Evolutionary conservation across 1,140 invertebrate species (phyloP), one percentile per base, ranked within the genome.

Genomic region (Magallana ariakensis): DNA sequence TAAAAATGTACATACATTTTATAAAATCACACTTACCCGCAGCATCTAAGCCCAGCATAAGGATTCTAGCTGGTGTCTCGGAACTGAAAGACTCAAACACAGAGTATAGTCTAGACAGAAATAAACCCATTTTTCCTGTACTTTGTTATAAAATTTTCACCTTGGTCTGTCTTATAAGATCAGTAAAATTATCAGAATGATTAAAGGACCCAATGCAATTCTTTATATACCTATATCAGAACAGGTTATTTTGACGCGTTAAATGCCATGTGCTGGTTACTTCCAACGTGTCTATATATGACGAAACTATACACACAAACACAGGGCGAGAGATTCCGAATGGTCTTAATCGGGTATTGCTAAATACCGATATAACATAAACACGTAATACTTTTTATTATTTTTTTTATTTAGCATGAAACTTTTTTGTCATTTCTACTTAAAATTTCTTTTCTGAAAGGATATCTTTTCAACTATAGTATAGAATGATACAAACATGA

Each of bases 31-130:
- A 57, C 56, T 70, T 86, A 92, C 93, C 93, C 87, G 93, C 93
- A 83, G 91, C 91, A 87, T 94, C 93, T 80, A 94, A 83, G 60
- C 93, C 93, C 8, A 94, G 85, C 91, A 94, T 91, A 10, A 94
- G 83, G 83, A 94, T 93, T 82, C 93, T 85, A 53, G 92, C 87
- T 4, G 91, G 89, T 19, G 84, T 82, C 13, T 84, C 87, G 55
- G 33, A 87, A 55, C 88, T 91, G 60, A 93, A 92, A 10, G 85
- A 33, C 10, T 80, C 66, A 62, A 90, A 86, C 3, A 87, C 83
- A 54, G 91, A 88, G 5, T 84, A 81, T 33, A 94, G 56, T 80
- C 90, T 91, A 0, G 91, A 90, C n/a, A 94, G 70, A 26, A 88
- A 90, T 22, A 94, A 70, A 82, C 93, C 93, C 93, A 94, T 94